Percentiles rank a stretch among this genome's conserved stretches.
phyloP scores from a whole-genome alignment of 2,888 invertebrate species.

The Miltochrista miniata region DNA sequence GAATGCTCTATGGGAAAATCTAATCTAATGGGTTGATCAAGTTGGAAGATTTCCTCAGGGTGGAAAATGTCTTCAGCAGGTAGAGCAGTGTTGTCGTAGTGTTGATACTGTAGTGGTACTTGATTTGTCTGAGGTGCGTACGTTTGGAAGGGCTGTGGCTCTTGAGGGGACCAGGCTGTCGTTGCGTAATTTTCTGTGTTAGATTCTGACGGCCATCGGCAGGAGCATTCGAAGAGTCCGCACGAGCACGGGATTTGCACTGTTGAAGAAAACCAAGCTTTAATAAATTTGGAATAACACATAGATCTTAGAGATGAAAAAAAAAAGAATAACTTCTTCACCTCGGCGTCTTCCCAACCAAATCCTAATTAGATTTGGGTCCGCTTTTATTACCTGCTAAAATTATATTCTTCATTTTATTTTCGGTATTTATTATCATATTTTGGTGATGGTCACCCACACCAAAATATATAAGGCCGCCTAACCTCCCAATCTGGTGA shows the following conservation, averaged over 20 bases:
- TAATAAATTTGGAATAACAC: neutral
- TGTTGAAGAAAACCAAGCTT: slow-evolving; percentile 51
- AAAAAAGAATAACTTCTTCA: neutral
- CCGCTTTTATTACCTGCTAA: too few species aligned
- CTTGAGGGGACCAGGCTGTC: slow-evolving; percentile 64
- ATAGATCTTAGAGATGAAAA: too few species aligned
- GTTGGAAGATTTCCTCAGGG: slow-evolving; percentile 90
- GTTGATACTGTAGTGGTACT: slow-evolving; percentile 64
- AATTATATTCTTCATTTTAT: too few species aligned
- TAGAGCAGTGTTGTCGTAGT: slow-evolving; percentile 85
- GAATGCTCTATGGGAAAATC: slow-evolving; percentile 83
- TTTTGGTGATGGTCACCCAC: too few species aligned
- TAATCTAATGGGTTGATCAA: slow-evolving; percentile 88
- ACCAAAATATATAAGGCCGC: too few species aligned
- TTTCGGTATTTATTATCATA: too few species aligned
- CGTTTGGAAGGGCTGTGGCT: slow-evolving; percentile 58
- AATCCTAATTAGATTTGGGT: too few species aligned
- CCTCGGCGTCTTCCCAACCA: too few species aligned
- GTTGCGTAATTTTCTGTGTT: slow-evolving; percentile 62
- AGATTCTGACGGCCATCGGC: slow-evolving; percentile 76
- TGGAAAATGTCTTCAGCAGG: slow-evolving; percentile 88
- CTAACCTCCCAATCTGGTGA: too few species aligned
- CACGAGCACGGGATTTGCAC: slow-evolving; percentile 87
- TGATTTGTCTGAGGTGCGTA: slow-evolving; percentile 56
- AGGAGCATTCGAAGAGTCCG: slow-evolving; percentile 89